A percentile compares a stretch with the other conserved stretches of the same genome.
These are phyloP conservation scores for Stenichneumon culpator DNA, from an alignment of 2,888 invertebrate genomes.

Conservation along the genomic window DNA sequence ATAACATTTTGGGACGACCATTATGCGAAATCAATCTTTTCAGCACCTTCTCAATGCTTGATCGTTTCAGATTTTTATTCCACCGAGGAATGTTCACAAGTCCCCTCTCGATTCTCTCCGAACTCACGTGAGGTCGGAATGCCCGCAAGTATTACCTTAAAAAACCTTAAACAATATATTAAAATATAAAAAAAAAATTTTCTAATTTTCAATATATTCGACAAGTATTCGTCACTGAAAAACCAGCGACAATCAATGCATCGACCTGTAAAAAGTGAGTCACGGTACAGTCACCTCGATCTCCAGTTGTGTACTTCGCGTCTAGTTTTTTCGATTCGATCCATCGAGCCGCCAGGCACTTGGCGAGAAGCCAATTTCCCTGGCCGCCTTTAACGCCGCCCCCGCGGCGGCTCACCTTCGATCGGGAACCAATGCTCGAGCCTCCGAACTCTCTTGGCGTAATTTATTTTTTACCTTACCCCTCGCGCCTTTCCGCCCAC, in stretches of 20 bases:
- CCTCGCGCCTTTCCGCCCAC: slow-evolving; percentile 7
- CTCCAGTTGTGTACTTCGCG: slow-evolving; percentile 10
- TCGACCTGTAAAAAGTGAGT: slow-evolving; percentile 29
- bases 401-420: slow-evolving; percentile 30
- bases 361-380: slow-evolving; percentile 65
- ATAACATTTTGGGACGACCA: too few species aligned
- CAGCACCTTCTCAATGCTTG: too few species aligned
- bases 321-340: slow-evolving; percentile 60
- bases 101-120: too few species aligned
- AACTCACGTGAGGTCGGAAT: too few species aligned
- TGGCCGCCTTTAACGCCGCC: slow-evolving; percentile 45
- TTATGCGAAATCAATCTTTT: too few species aligned
- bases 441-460: slow-evolving; percentile 32
- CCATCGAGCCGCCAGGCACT: slow-evolving; percentile 57
- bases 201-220: not conserved
- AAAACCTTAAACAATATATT: not conserved
- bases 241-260: slow-evolving; percentile 37
- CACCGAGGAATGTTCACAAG: too few species aligned
- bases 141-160: too few species aligned
- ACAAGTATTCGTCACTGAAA: too few species aligned
- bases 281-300: slow-evolving; percentile 44
- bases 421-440: slow-evolving; percentile 47
- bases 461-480: slow-evolving; percentile 30
- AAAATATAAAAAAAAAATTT: too few species aligned
- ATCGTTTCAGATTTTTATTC: too few species aligned